These are phyloP conservation scores for Elegia similella DNA, from an alignment of 2,888 invertebrate genomes.

Conservation along the genomic window DNA sequence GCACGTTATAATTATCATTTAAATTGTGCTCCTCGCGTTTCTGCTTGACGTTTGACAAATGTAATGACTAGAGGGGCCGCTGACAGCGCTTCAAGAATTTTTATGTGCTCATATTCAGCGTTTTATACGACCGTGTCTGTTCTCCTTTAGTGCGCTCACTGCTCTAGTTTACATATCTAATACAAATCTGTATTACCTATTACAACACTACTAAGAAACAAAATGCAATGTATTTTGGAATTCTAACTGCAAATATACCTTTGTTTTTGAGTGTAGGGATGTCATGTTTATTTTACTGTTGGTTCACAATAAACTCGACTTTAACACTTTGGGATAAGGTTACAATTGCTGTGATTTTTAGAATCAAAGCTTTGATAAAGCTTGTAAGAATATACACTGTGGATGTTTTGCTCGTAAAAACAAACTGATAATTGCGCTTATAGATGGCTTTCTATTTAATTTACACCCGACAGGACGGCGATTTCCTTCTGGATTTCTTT, in stretches of 20 bases:
- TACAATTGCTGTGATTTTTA: constrained; percentile 22
- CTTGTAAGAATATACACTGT: constrained; percentile 27
- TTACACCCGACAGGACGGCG: constrained; percentile 64
- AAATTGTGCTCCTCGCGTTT: constrained; percentile 74
- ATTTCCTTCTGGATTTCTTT: constrained; percentile 49
- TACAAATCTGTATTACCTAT: constrained; percentile 9
- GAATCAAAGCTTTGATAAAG: neutral
- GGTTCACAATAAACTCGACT: neutral
- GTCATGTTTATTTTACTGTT: constrained; percentile 23
- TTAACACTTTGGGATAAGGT: constrained; percentile 28
- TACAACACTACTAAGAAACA: constrained; percentile 24
- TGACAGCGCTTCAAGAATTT: constrained; percentile 76
- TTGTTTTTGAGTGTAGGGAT: constrained; percentile 13
- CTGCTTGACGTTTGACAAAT: constrained; percentile 78
- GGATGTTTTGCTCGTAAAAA: constrained; percentile 73
- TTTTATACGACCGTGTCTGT: constrained; percentile 73
- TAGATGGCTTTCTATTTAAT: constrained; percentile 72
- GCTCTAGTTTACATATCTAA: constrained; percentile 29
- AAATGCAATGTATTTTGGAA: constrained; percentile 18
- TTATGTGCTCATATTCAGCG: constrained; percentile 78
- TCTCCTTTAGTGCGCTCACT: constrained; percentile 55
- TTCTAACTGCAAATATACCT: neutral
- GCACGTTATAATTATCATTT: constrained; percentile 77
- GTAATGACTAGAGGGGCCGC: constrained; percentile 70
- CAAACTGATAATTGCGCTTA: constrained; percentile 63